These are phyloP conservation scores for Spisula solida DNA, from an alignment of 2,888 invertebrate genomes.

Conservation along the genomic window DNA sequence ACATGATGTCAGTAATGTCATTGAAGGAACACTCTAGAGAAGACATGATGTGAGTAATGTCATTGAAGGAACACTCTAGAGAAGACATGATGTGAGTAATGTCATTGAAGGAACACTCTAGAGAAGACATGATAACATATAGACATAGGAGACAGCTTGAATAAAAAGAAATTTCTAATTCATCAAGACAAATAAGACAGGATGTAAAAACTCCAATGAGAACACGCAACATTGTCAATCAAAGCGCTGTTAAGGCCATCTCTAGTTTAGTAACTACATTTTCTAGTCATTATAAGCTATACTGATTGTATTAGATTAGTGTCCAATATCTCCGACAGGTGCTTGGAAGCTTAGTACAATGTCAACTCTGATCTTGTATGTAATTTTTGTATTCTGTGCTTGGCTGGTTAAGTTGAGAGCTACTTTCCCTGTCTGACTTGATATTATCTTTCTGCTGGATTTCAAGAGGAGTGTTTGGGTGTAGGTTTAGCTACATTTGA, in stretches of 20 bases:
- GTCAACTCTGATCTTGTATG: too few species aligned
- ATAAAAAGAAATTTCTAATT: background rate
- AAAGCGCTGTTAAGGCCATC: background rate
- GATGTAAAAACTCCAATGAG: background rate
- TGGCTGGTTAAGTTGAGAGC: too few species aligned
- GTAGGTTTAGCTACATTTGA: too few species aligned
- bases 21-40: too few species aligned
- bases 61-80: too few species aligned
- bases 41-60: constrained; percentile 8
- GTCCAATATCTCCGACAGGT: too few species aligned
- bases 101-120: background rate
- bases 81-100: background rate
- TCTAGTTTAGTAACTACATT: background rate
- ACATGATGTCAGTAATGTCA: background rate
- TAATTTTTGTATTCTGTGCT: too few species aligned
- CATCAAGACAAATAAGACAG: background rate
- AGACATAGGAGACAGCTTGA: background rate
- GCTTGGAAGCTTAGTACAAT: too few species aligned
- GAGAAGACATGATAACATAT: background rate
- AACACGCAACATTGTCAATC: background rate
- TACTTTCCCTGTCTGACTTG: too few species aligned
- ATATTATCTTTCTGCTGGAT: too few species aligned
- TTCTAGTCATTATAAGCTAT: background rate
- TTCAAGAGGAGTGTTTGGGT: too few species aligned
- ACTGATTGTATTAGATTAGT: too few species aligned